A percentile compares a stretch with the other conserved stretches of the same genome.
phyloP scores from a whole-genome alignment of 1,140 invertebrate species.

The Liolophura sinensis region DNA sequence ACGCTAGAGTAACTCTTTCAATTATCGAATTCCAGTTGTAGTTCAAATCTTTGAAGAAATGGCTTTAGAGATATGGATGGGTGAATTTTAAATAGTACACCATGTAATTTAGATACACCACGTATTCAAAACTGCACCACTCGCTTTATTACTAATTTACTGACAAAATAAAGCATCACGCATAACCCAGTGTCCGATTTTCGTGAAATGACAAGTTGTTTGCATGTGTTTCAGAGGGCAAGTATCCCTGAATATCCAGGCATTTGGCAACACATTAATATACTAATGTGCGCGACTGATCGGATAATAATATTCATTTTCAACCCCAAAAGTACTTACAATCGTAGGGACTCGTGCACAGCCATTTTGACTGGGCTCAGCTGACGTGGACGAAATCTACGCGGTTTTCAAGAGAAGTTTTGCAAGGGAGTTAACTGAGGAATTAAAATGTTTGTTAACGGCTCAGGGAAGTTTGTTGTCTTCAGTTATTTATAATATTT shows the following conservation, averaged over 20 bases:
- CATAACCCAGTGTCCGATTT: no score
- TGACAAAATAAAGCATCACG: not conserved
- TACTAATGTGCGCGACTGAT: not conserved
- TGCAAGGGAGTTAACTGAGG: no score
- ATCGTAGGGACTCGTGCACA: conserved; percentile 31
- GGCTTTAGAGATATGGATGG: not conserved
- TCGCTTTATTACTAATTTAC: no score
- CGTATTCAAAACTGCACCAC: no score
- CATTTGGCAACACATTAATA: not conserved
- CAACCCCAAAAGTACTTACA: conserved; percentile 26
- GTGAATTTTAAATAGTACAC: not conserved
- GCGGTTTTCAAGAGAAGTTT: no score
- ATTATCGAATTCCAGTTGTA: no score
- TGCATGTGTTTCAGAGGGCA: not conserved
- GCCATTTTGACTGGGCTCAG: conserved; percentile 30
- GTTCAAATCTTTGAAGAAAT: conserved; percentile 1
- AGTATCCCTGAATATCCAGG: not conserved
- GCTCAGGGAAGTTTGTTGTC: no score
- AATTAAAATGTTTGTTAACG: no score
- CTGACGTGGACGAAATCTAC: no score
- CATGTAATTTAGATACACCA: no score
- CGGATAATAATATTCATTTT: not conserved
- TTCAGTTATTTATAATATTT: no score
- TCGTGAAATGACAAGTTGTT: not conserved
- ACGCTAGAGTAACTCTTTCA: no score